Base-by-base conservation (phyloP, 2,888 invertebrate genomes). In the Epirrhoe tristata region DNA sequence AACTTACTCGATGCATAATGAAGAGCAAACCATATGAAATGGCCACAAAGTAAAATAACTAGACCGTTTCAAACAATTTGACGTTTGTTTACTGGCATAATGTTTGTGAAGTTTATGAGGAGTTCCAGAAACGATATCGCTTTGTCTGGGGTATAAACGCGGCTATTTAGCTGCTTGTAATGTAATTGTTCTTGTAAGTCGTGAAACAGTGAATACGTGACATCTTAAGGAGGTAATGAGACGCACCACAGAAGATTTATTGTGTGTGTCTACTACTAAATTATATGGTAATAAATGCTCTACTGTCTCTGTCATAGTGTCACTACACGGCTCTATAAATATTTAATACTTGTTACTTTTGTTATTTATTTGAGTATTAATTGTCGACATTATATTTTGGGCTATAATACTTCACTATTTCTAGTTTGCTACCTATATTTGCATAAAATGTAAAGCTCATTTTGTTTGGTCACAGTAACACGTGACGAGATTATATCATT, bases 1-100 rank as follows among this genome's bases (percentile, higher is more conserved):
- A 48, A 66, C 14, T 59, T 43, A 10, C 31, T 7, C 12, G 14
- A 62, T 50, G 55, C 52, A 52, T 52, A 52, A 55, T 75, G 71
- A 70, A 50, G 68, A 70, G 66, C 75, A 74, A 63, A 72, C 72
- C 71, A 56, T 67, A 63, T 46, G 36, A 31, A 59, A 60, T 57
- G 39, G 52, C 59, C 53, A 56, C 68, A 64, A 63, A 67, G 60
- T 68, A 34, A 64, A 64, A 61, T 58, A 68, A 63, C 68, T 55
- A 14, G 55, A 69, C 46, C 60, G 31, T 46, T 77, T 75, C 69
- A 72, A 79, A 68, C 75, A 76, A 71, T 71, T 75, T 71, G 74
- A 68, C 69, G 69, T 73, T 71, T 77, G 74, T 77, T 76, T 75
- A 74, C 74, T 71, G 71, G 73, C 67, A 76, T 73, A 77, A 63